Evolutionary conservation across 2,113 vertebrate species (phyloP).

Genomic region (Macrotis lagotis): DNA sequence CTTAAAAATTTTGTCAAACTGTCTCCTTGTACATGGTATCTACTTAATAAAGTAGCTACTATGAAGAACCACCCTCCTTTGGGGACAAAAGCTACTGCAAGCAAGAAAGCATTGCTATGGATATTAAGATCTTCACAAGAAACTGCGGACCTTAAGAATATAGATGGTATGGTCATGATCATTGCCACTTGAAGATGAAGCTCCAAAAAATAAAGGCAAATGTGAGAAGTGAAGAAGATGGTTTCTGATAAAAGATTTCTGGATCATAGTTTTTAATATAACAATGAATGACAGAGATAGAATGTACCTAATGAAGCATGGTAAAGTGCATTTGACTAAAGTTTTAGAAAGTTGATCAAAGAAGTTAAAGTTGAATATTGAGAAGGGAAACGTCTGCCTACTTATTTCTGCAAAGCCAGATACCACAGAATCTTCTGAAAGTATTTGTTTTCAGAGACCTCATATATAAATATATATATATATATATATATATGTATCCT

Average conservation of each 20-base stretch:
- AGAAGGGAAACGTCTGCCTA: neutral
- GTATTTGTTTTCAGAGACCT: neutral
- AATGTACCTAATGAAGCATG: neutral
- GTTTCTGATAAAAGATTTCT: neutral
- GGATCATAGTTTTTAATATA: neutral
- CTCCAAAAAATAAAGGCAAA: no score
- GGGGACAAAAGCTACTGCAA: neutral
- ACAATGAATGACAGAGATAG: neutral
- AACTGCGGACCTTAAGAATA: neutral
- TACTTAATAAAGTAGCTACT: no score
- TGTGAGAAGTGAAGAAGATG: neutral
- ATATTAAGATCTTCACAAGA: neutral
- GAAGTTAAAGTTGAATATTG: neutral
- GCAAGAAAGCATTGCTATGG: neutral
- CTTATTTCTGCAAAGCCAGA: neutral
- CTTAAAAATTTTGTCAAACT: no score
- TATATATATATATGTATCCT: no score
- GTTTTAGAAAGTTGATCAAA: neutral
- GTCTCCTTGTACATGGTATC: no score
- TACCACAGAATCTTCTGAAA: no score
- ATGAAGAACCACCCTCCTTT: neutral
- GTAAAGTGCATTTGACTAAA: neutral
- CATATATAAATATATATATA: no score
- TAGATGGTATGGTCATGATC: neutral
- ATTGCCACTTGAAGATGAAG: no score